Evolutionary conservation across 2,113 vertebrate species (phyloP).

Genomic region (Delphinus delphis): DNA sequence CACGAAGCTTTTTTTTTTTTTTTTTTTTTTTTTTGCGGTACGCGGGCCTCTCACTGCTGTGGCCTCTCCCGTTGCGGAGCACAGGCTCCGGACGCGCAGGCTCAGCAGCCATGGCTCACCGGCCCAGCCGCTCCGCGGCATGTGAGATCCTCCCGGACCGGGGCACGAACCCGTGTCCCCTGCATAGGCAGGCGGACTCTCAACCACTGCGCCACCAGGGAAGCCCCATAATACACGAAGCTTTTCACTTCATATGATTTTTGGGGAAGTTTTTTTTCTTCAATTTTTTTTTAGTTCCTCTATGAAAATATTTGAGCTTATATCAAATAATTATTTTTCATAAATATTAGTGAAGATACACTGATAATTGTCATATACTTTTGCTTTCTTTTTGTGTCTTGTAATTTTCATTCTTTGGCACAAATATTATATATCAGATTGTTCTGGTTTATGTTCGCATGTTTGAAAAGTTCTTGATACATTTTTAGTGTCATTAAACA

Average conservation of each 20-base stretch:
- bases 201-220: too few relatives aligned
- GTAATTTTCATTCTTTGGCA: constrained; percentile 39
- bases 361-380: constrained; percentile 60
- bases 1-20: neutral
- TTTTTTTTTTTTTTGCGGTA: too few relatives aligned
- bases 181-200: too few relatives aligned
- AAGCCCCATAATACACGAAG: neutral
- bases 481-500: constrained; percentile 42
- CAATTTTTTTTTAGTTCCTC: constrained; percentile 58
- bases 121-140: too few relatives aligned
- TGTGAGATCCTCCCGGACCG: too few relatives aligned
- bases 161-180: too few relatives aligned
- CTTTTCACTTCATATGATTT: constrained; percentile 20
- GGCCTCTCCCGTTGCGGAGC: too few relatives aligned
- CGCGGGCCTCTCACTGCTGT: too few relatives aligned
- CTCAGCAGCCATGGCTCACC: too few relatives aligned
- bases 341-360: constrained; percentile 65
- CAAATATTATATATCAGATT: constrained; percentile 6
- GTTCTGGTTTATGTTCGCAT: constrained; percentile 59
- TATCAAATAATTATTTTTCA: constrained; percentile 59
- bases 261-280: neutral
- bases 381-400: constrained; percentile 62
- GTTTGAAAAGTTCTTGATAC: constrained; percentile 21
- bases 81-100: too few relatives aligned
- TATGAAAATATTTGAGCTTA: constrained; percentile 62